These are phyloP conservation scores for Sialis lutaria DNA, from an alignment of 2,888 invertebrate genomes.

Conservation along the genomic window DNA sequence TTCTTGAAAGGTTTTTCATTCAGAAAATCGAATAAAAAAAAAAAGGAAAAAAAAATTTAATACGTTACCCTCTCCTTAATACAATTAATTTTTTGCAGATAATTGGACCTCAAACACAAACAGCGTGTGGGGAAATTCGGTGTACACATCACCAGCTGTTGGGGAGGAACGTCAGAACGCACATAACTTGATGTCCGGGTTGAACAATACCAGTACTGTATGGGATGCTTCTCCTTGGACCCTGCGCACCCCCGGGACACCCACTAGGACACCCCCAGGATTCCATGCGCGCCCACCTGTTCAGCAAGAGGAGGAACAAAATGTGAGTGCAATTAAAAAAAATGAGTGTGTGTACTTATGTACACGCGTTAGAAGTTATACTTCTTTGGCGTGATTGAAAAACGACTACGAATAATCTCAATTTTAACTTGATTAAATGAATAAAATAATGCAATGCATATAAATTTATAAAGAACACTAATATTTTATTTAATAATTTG, in stretches of 20 bases:
- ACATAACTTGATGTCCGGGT: slow-evolving; percentile 7
- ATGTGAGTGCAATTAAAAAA: background rate
- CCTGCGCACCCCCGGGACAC: slow-evolving; percentile 17
- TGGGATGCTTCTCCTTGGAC: slow-evolving; percentile 21
- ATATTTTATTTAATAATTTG: too few relatives aligned
- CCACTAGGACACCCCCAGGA: slow-evolving; percentile 24
- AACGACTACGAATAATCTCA: too few relatives aligned
- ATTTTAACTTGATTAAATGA: too few relatives aligned
- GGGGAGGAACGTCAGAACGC: slow-evolving; percentile 19
- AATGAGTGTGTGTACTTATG: too few relatives aligned
- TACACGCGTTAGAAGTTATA: too few relatives aligned
- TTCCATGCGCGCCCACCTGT: slow-evolving; percentile 15
- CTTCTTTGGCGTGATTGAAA: too few relatives aligned
- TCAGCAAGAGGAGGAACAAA: slow-evolving; percentile 11
- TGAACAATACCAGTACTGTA: slow-evolving; percentile 13
- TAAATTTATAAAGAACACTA: too few relatives aligned
- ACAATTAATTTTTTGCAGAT: background rate
- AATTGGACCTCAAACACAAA: background rate
- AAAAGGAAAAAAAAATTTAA: too few relatives aligned
- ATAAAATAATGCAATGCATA: too few relatives aligned
- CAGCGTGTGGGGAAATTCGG: slow-evolving; percentile 17
- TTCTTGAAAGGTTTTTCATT: too few relatives aligned
- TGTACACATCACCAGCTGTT: slow-evolving; percentile 21
- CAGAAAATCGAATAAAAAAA: too few relatives aligned
- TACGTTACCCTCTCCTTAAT: background rate